Base-by-base conservation (phyloP, 2,113 vertebrate species). In the Brevimyrus niger region DNA sequence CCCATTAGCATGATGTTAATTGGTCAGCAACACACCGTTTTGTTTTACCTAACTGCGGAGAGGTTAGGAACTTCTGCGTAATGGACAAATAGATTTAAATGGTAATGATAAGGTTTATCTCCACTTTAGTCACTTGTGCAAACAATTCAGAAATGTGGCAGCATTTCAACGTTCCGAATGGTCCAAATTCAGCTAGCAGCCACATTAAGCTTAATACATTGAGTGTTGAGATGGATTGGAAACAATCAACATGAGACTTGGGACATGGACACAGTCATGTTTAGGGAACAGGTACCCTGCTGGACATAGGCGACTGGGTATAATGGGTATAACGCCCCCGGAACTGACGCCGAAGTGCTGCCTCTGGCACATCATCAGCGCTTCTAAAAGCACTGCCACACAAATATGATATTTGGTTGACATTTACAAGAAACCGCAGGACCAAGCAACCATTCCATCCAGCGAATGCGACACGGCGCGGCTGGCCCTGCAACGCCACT, bases 381-480 rank as follows among this genome's bases (percentile, higher is more conserved):
- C 23, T 88, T 65, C 42, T 65, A 58, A 61, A 46, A 48, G 8
- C 38, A 15, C 87, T 88, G 53, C 21, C 51, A 44, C 53, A 51
- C 85, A 87, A 44, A 15, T 55, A 42, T 87, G 50, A 42, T 42
- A 87, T 87, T 58, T 87, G 50, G 51, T 38, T 87, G 86, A 87
- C 50, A 87, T 87, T 87, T 87, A 58, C 53, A 87, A 42, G 53
- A 87, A 87, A 61, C 42, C 23, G 55, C 87, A 44, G 42, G 65
- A 61, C 55, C 4, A 4, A 27, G 11, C 17, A 44, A 31, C 47
- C 61, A 50, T 48, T 27, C 42, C 21, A 15, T 88, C 8, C 42
- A 9, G 11, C 35, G 8, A 35, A 46, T 47, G 58, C 48, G 19
- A 88, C 35, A 35, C 3, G 15, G 19, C 27, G 2, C 38, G 27